Percentiles rank a stretch among this genome's conserved stretches.
Conservation (phyloP, 2,888 invertebrate species). For the Dicranocentrus wangi region DNA sequence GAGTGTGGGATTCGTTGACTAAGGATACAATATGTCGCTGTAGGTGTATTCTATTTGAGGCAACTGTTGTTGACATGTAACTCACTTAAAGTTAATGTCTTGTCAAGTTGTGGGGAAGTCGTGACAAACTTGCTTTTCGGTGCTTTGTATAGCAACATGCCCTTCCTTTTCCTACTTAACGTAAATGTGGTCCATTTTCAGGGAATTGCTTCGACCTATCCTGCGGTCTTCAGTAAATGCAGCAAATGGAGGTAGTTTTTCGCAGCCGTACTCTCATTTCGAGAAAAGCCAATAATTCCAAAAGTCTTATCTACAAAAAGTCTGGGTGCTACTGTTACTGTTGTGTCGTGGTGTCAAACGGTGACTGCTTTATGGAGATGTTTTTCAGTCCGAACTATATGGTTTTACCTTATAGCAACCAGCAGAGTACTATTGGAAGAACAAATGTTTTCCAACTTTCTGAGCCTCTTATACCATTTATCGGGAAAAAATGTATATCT, state of each 20-base stretch:
- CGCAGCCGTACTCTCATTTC: slow-evolving; percentile 13
- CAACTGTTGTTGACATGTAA: slow-evolving; percentile 8
- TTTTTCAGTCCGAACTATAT: no score
- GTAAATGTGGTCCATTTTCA: slow-evolving; percentile 4
- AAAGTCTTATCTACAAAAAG: slow-evolving; percentile 5
- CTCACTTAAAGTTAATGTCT: slow-evolving; percentile 53
- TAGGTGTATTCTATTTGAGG: no score
- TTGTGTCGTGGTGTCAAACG: not conserved
- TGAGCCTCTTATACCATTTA: no score
- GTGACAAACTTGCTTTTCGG: slow-evolving; percentile 40
- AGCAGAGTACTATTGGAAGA: no score
- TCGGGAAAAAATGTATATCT: no score
- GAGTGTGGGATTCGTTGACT: no score
- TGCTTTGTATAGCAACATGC: no score
- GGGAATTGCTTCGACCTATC: not conserved
- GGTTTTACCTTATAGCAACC: no score
- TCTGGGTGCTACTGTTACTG: not conserved
- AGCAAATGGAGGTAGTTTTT: not conserved
- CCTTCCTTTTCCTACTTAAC: not conserved
- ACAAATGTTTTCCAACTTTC: no score
- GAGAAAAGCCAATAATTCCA: slow-evolving; percentile 40
- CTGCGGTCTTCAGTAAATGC: not conserved
- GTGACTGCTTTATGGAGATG: slow-evolving; percentile 33
- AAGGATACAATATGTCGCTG: no score
- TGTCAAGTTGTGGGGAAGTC: slow-evolving; percentile 19